These are phyloP conservation scores for Pogonocichla stellata DNA, from an alignment of 2,113 vertebrate species.

Conservation along the genomic window DNA sequence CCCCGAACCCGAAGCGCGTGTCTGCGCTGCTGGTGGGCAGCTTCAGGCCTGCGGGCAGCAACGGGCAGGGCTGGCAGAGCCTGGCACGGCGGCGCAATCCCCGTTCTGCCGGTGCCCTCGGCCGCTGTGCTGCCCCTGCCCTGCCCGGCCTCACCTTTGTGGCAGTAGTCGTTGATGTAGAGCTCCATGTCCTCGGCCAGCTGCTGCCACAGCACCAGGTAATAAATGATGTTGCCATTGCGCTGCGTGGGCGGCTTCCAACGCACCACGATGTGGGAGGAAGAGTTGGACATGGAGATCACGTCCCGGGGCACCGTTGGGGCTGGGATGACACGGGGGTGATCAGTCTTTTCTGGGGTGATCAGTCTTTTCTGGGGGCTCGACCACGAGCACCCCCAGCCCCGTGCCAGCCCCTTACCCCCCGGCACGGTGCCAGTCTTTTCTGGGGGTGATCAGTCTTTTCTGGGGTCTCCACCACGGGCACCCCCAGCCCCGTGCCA, in stretches of 20 bases:
- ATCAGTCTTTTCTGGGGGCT: no score
- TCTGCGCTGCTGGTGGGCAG: slow-evolving; percentile 79
- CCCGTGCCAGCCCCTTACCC: no score
- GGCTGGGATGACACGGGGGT: slow-evolving; percentile 7
- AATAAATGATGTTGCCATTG: slow-evolving; percentile 81
- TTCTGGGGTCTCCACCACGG: fast-evolving
- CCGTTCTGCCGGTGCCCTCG: fast-evolving
- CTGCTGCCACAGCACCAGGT: slow-evolving; percentile 82
- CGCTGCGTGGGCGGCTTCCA: slow-evolving; percentile 80
- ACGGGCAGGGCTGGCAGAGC: background rate
- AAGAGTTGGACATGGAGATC: slow-evolving; percentile 81
- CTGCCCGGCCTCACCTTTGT: slow-evolving; percentile 67
- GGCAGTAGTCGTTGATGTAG: slow-evolving; percentile 79
- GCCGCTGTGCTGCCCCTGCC: background rate
- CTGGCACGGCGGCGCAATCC: fast-evolving
- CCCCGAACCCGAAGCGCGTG: slow-evolving; percentile 66
- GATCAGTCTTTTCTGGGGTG: background rate
- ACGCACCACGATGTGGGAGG: slow-evolving; percentile 79
- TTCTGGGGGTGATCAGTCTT: no score
- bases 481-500: fast-evolving
- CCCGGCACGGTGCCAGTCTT: no score
- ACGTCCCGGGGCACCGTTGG: slow-evolving; percentile 78
- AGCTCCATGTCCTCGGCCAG: slow-evolving; percentile 79
- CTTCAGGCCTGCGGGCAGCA: slow-evolving; percentile 65
- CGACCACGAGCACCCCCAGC: no score